Conservation (phyloP, 2,113 vertebrate species). For the Lipotes vexillifer region DNA sequence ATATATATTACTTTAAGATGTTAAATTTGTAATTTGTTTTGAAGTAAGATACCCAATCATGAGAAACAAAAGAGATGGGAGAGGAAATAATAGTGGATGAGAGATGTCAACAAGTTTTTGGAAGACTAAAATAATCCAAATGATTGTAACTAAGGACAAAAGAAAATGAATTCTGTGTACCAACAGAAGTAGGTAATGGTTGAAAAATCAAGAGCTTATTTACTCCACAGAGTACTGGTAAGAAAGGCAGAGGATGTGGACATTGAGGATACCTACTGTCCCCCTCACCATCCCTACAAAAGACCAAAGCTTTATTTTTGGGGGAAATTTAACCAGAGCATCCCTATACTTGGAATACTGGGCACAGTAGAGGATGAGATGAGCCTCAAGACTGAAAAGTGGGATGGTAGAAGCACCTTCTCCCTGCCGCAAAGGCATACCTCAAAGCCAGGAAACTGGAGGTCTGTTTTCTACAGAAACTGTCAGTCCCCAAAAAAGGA, state of each 20-base stretch:
- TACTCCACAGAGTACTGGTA: not conserved
- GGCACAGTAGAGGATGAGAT: not conserved
- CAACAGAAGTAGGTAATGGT: not conserved
- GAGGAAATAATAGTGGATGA: not conserved
- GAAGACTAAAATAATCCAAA: not conserved
- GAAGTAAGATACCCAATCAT: not conserved
- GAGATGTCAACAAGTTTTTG: not conserved
- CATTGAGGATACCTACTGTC: fast-evolving
- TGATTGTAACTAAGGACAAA: not conserved
- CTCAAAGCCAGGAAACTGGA: not conserved
- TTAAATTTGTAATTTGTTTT: not conserved
- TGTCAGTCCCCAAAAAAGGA: not conserved
- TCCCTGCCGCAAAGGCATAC: not conserved
- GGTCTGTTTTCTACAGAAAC: not conserved
- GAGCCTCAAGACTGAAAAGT: not conserved
- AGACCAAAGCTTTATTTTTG: not conserved
- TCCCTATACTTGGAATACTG: not conserved
- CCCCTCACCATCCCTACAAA: not conserved
- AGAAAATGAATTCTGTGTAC: not conserved
- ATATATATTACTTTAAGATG: not conserved
- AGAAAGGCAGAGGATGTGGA: not conserved
- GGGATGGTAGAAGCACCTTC: not conserved
- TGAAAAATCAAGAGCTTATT: not conserved
- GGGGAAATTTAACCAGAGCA: not conserved
- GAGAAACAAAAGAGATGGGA: not conserved